Conservation (phyloP, 2,888 invertebrate species). For the Bruchidius siliquastri region DNA sequence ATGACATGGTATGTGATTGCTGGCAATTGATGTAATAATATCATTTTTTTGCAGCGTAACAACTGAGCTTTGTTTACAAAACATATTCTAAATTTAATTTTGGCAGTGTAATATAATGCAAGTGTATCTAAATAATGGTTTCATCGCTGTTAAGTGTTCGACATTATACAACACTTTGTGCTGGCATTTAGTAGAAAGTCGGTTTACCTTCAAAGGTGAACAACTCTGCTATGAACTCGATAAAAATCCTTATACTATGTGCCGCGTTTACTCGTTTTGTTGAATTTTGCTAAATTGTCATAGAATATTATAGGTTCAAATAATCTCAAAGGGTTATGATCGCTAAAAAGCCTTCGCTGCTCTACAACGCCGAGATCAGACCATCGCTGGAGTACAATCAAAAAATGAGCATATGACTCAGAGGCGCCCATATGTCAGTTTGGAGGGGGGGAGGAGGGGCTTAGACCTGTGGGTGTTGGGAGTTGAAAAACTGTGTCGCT, state of each 20-base stretch:
- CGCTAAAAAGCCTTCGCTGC: neutral
- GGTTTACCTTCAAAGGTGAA: neutral
- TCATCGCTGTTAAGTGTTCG: neutral
- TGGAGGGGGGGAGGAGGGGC: too few relatives aligned
- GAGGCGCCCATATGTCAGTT: too few relatives aligned
- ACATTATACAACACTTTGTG: neutral
- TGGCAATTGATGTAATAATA: neutral
- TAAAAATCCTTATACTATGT: neutral
- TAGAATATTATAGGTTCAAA: neutral
- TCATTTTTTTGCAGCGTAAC: neutral
- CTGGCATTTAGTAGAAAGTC: neutral
- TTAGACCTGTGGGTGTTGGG: too few relatives aligned
- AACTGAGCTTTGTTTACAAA: neutral
- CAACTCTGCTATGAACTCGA: neutral
- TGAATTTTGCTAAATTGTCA: neutral
- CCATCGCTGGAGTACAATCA: too few relatives aligned
- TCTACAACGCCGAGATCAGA: too few relatives aligned
- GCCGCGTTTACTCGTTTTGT: neutral
- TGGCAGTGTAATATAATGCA: neutral
- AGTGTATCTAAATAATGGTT: neutral
- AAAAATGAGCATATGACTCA: too few relatives aligned
- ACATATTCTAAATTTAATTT: neutral
- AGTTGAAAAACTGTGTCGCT: too few relatives aligned
- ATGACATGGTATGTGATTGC: too few relatives aligned
- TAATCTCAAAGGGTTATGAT: neutral